phyloP scores from a whole-genome alignment of 1,140 invertebrate species.

The Limonius californicus region DNA sequence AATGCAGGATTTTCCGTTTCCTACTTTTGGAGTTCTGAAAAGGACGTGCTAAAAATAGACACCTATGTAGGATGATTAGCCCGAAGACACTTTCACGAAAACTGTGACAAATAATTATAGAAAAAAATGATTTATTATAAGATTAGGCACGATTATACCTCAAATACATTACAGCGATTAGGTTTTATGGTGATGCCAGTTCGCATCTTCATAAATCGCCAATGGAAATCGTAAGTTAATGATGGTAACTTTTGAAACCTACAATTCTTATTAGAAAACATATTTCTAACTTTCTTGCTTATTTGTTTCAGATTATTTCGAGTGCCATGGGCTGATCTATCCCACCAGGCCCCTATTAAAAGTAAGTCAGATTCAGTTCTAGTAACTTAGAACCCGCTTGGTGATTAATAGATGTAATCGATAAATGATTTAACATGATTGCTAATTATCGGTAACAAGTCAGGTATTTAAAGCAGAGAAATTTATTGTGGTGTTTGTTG shows the following conservation, averaged over 20 bases:
- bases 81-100: background rate
- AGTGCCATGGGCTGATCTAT: background rate
- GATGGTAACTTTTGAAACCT: no score
- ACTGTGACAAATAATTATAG: background rate
- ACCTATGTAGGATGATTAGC: background rate
- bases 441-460: background rate
- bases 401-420: background rate
- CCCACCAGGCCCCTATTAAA: background rate
- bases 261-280: no score
- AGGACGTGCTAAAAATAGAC: background rate
- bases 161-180: background rate
- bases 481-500: background rate
- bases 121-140: background rate
- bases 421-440: background rate
- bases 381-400: background rate
- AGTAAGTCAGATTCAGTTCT: background rate
- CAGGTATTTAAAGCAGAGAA: background rate
- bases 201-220: no score
- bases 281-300: background rate
- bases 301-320: background rate
- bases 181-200: background rate
- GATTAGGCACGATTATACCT: background rate
- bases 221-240: background rate
- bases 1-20: background rate
- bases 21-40: background rate